These are phyloP conservation scores for Vulpes vulpes DNA, from an alignment of 2,113 vertebrate genomes.

Conservation along the genomic window DNA sequence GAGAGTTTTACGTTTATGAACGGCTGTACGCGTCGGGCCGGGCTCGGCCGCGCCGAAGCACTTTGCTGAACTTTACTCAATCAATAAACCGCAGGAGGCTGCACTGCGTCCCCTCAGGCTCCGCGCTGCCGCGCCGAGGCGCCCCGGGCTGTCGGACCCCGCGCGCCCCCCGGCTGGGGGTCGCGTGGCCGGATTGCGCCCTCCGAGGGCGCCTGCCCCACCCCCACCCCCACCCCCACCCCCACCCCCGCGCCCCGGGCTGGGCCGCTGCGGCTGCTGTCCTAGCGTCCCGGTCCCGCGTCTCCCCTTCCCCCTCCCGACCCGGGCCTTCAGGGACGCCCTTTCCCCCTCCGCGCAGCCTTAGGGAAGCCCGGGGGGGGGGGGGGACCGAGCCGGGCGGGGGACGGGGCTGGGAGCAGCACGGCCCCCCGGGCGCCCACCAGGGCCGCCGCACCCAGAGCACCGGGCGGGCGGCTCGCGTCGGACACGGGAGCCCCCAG, in stretches of 20 bases:
- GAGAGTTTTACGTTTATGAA: constrained; percentile 54
- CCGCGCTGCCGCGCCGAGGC: not conserved
- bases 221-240: rapidly evolving
- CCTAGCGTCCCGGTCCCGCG: rapidly evolving
- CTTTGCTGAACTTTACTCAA: constrained; percentile 41
- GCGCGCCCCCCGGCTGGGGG: too few species aligned
- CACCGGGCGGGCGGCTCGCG: not conserved
- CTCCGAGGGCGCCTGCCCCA: not conserved
- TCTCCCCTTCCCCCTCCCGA: not conserved
- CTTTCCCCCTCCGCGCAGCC: too few species aligned
- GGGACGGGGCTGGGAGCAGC: too few species aligned
- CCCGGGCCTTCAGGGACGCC: not conserved
- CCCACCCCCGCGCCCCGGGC: not conserved
- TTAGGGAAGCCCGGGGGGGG: rapidly evolving
- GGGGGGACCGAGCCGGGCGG: rapidly evolving
- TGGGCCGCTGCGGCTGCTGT: not conserved
- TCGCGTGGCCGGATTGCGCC: not conserved
- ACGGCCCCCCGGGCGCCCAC: rapidly evolving
- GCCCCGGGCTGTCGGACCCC: not conserved
- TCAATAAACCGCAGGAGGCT: constrained; percentile 73
- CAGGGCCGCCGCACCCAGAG: rapidly evolving
- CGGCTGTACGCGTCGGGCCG: not conserved
- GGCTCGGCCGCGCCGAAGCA: not conserved
- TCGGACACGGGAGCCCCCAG: not conserved
- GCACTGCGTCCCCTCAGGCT: not conserved